phyloP scores from a whole-genome alignment of 92 coral and sea anemone genomes.

The Umimayanthus chanpuru region DNA sequence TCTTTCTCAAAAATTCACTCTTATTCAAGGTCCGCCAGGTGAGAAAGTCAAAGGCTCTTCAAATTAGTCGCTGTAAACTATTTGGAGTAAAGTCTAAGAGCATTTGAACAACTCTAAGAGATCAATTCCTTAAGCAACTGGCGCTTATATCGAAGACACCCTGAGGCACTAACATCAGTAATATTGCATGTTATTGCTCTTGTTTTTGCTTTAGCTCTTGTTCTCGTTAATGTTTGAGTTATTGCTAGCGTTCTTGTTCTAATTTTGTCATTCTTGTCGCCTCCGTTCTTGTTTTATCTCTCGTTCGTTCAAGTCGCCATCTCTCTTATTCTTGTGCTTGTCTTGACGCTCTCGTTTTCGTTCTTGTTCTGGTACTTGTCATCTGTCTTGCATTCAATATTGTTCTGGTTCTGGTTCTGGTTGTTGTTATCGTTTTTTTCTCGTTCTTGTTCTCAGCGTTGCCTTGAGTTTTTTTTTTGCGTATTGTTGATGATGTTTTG shows the following conservation, averaged over 20 bases:
- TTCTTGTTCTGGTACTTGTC: neutral
- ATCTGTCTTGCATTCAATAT: too few relatives aligned
- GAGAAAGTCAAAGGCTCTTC: neutral
- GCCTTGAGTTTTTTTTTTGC: neutral
- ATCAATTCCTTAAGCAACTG: too few relatives aligned
- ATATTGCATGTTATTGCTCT: neutral
- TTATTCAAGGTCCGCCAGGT: slow-evolving; percentile 81
- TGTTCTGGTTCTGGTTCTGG: neutral
- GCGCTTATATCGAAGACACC: too few relatives aligned
- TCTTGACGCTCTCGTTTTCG: too few relatives aligned
- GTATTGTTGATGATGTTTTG: too few relatives aligned
- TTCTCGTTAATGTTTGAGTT: neutral
- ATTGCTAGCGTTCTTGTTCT: neutral
- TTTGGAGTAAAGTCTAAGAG: too few relatives aligned
- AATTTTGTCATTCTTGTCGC: too few relatives aligned
- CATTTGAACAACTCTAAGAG: too few relatives aligned
- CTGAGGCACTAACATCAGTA: too few relatives aligned
- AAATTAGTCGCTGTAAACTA: too few relatives aligned
- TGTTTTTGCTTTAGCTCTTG: neutral
- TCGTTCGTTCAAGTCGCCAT: neutral
- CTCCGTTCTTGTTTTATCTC: neutral
- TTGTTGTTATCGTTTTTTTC: neutral
- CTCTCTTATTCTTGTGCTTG: too few relatives aligned
- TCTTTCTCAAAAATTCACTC: slow-evolving; percentile 50
- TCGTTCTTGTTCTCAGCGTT: neutral